These are phyloP conservation scores for Drosophila mojavensis DNA, from an alignment of 1,140 invertebrate species.

Conservation along the genomic window DNA sequence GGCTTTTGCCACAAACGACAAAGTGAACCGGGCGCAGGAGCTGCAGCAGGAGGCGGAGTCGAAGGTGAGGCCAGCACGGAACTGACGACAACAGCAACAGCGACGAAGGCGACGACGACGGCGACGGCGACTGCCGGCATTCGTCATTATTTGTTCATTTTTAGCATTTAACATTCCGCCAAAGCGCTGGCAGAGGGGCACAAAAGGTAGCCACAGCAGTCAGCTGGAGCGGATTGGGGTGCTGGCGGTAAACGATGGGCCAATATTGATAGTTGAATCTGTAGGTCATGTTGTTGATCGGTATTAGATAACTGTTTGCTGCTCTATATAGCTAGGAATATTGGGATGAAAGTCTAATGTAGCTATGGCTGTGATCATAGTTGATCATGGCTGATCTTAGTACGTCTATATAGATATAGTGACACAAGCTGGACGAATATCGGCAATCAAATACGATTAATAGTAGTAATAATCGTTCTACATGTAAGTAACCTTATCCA, in stretches of 20 bases:
- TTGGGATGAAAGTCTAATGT: too few species aligned
- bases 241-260: background rate
- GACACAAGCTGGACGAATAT: too few species aligned
- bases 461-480: too few species aligned
- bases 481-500: too few species aligned
- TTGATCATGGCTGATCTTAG: too few species aligned
- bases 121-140: slow-evolving; percentile 56
- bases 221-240: background rate
- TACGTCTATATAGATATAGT: too few species aligned
- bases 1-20: slow-evolving; percentile 56
- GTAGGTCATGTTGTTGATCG: background rate
- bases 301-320: too few species aligned
- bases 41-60: slow-evolving; percentile 1
- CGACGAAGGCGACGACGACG: slow-evolving; percentile 30
- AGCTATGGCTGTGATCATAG: too few species aligned
- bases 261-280: background rate
- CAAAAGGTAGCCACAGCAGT: slow-evolving; percentile 24
- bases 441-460: too few species aligned
- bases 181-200: slow-evolving; percentile 46
- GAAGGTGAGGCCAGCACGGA: background rate
- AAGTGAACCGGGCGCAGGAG: slow-evolving; percentile 31
- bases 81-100: slow-evolving; percentile 14
- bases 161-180: slow-evolving; percentile 82
- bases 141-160: slow-evolving; percentile 83
- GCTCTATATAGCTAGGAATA: too few species aligned